These are phyloP conservation scores for Lottia gigantea DNA, from an alignment of 2,888 invertebrate genomes.

Conservation along the genomic window DNA sequence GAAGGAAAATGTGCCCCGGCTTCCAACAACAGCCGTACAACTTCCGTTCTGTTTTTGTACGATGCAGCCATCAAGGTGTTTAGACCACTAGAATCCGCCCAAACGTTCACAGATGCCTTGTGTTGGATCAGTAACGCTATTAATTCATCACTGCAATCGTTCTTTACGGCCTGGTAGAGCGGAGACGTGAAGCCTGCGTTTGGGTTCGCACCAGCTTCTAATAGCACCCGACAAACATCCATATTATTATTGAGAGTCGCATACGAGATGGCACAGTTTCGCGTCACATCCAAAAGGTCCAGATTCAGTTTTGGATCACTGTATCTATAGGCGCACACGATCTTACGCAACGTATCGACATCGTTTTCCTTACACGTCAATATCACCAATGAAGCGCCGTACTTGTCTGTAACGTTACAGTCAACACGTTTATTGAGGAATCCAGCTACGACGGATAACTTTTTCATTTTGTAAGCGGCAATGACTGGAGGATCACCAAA, in stretches of 20 bases:
- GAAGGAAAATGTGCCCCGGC: conserved; percentile 13
- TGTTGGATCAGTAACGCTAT: conserved; percentile 16
- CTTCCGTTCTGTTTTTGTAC: conserved; percentile 10
- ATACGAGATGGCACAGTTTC: conserved; percentile 19
- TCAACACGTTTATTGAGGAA: conserved; percentile 12
- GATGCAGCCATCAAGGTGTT: conserved; percentile 14
- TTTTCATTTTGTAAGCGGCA: conserved; percentile 12
- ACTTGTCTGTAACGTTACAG: conserved; percentile 18
- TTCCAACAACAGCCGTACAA: conserved; percentile 17
- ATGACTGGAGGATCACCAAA: conserved; percentile 17
- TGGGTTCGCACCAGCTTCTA: conserved; percentile 19
- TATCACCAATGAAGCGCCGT: conserved; percentile 14
- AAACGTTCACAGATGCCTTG: conserved; percentile 18
- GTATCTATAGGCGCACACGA: background rate
- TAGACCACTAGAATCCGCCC: conserved; percentile 8
- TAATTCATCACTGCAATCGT: conserved; percentile 8
- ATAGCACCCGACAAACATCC: conserved; percentile 10
- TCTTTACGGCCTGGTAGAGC: conserved; percentile 19
- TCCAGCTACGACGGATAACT: conserved; percentile 2
- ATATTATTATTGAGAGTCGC: conserved; percentile 14
- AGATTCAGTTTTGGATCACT: background rate
- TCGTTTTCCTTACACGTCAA: conserved; percentile 6
- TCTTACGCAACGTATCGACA: background rate
- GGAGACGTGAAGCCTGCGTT: conserved; percentile 19
- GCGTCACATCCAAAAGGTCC: conserved; percentile 13